Percentiles rank a stretch among this genome's conserved stretches.
phyloP scores from a whole-genome alignment of 2,113 vertebrate genomes.

The Tupaia chinensis region DNA sequence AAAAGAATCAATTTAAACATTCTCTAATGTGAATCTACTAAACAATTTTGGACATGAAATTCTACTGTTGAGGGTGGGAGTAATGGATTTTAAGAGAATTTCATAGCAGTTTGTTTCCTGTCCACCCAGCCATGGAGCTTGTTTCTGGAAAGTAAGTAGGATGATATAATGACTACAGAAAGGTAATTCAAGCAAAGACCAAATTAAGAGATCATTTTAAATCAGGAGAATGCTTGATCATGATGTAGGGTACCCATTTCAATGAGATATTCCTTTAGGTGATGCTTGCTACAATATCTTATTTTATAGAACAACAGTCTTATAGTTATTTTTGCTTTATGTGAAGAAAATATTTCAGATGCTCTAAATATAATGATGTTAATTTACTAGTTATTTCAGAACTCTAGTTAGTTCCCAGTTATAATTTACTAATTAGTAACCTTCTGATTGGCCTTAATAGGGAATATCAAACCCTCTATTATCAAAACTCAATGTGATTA shows the following conservation, averaged over 20 bases:
- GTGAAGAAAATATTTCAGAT: constrained; percentile 22
- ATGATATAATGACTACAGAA: neutral
- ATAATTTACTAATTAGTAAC: neutral
- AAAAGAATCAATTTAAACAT: neutral
- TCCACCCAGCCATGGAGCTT: neutral
- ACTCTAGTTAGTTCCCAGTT: neutral
- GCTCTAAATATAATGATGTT: neutral
- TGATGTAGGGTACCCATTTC: neutral
- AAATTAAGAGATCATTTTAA: neutral
- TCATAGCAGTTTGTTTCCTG: neutral
- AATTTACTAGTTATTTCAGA: neutral
- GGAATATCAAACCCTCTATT: neutral
- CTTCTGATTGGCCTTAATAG: neutral
- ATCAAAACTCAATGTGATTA: constrained; percentile 5
- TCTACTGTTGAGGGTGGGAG: neutral
- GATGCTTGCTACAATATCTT: neutral
- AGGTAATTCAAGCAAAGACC: neutral
- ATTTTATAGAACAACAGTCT: neutral
- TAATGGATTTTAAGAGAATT: neutral
- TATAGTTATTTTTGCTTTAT: neutral
- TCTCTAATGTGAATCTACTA: neutral
- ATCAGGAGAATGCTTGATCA: neutral
- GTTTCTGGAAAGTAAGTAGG: neutral
- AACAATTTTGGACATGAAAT: neutral
- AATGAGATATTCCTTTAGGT: neutral